Evolutionary conservation across 2,113 vertebrate genomes (phyloP), one percentile per base, ranked within the genome.

Genomic region (Plestiodon gilberti): DNA sequence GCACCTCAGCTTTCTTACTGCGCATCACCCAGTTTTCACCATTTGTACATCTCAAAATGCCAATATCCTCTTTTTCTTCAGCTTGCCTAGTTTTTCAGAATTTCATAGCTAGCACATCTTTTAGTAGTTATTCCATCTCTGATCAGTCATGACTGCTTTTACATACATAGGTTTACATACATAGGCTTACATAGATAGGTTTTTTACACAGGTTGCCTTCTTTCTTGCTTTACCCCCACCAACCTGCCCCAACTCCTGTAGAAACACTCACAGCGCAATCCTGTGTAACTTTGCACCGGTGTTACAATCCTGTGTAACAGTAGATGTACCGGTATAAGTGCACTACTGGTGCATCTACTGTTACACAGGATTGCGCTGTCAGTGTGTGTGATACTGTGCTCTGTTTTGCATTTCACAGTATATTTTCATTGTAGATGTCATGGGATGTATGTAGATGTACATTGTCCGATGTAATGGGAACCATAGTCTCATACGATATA

Each of bases 61-160:
- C 43, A 48, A 48, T 61, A 83, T 80, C 75, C 13, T 20, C 33
- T 87, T 38, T 74, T 3, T 43, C 1, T 48, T 6, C 23, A 87
- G 52, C 25, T 79, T 73, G 80, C 55, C 69, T 82, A 78, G 0
- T 86, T 20, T 1, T n/a, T 81, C 9, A 79, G 88, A 79, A 91
- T 1, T 15, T 38, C 75, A 73, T 5, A 43, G 48, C 14, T 18
- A 17, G 74, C 33, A 52, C 1, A 64, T 73, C 6, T 52, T 65
- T 14, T 30, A 55, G 35, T n/a, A 67, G 67, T 64, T 81, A 65
- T 22, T 65, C 17, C 18, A 74, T 35, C 43, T 73, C 11, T 64
- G 28, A 69, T 76, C 48, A 82, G 33, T 57, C 43, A 67, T 23
- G 17, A 10, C 30, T 35, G 30, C 57, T 52, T 80, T 81, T 33